Evolutionary conservation across 2,113 vertebrate genomes (phyloP), one percentile per base, ranked within the genome.

Genomic region (Lepisosteus oculatus): DNA sequence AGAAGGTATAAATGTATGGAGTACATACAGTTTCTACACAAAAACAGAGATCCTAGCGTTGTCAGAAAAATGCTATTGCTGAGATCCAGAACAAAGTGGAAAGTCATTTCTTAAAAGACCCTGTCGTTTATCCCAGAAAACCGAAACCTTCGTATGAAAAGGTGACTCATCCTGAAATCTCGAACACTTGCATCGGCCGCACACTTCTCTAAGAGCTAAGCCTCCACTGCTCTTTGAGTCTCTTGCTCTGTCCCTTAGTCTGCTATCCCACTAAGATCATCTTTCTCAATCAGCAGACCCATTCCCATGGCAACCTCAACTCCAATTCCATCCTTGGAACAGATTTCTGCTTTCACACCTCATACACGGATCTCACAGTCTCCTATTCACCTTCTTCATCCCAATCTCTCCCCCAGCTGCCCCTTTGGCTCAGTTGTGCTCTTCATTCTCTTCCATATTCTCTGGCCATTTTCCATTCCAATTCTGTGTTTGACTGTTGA

Each of bases 311-410:
- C 71, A 85, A 79, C 74, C 78, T 76, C 61, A 68, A 72, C 69
- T 81, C 66, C 29, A 79, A 72, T 74, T 67, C 67, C 71, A 74
- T 79, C 75, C 71, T 61, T 76, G 79, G 42, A n/a, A 69, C 74
- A 72, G 75, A 74, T 83, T 76, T 76, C 75, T 72, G 70, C 78
- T 80, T 69, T 85, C 77, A 78, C 83, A 80, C 83, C n/a, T 70
- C 80, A 80, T 77, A 74, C 80, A 76, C 78, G 79, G 77, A 56
- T 78, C 80, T 80, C 74, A 43, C 54, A 69, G 8, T 51, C 47
- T 51, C 47, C 70, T 70, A 71, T 82, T 72, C 78, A 70, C 73
- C 73, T 77, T 70, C 70, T 69, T 68, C 73, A 70, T 69, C 41
- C 70, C 73, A 72, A 55, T 63, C 69, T 71, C 2, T 76, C 61